These are phyloP conservation scores for Yoshiicerus persimilis DNA, from an alignment of 1,140 invertebrate genomes.

Conservation along the genomic window DNA sequence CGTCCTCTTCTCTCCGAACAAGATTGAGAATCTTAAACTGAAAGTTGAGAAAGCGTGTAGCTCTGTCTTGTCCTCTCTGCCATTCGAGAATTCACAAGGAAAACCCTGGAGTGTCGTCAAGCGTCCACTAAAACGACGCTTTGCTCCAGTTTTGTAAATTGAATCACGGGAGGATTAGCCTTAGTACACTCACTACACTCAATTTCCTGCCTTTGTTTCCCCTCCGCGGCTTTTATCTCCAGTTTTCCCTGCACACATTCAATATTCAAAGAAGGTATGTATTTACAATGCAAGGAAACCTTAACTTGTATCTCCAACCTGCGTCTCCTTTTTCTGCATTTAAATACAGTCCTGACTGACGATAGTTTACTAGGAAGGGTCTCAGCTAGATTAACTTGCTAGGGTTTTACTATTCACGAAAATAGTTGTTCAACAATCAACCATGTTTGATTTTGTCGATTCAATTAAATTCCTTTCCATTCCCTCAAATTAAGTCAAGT, in stretches of 20 bases:
- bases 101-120: background rate
- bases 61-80: background rate
- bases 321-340: background rate
- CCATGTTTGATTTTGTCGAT: background rate
- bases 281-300: background rate
- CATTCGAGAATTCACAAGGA: background rate
- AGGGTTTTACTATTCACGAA: background rate
- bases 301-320: background rate
- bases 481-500: background rate
- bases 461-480: background rate
- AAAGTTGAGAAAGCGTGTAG: background rate
- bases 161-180: constrained; percentile 7
- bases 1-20: background rate
- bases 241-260: background rate
- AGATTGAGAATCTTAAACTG: background rate
- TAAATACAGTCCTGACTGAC: no score
- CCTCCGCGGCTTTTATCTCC: background rate
- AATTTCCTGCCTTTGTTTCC: background rate
- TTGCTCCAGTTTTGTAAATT: constrained; percentile 1
- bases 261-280: background rate
- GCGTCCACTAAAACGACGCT: background rate
- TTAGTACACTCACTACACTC: background rate
- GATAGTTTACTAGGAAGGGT: no score
- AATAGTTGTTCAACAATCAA: background rate
- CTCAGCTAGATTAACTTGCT: background rate